These are phyloP conservation scores for Mya arenaria DNA, from an alignment of 1,140 invertebrate genomes.

Conservation along the genomic window DNA sequence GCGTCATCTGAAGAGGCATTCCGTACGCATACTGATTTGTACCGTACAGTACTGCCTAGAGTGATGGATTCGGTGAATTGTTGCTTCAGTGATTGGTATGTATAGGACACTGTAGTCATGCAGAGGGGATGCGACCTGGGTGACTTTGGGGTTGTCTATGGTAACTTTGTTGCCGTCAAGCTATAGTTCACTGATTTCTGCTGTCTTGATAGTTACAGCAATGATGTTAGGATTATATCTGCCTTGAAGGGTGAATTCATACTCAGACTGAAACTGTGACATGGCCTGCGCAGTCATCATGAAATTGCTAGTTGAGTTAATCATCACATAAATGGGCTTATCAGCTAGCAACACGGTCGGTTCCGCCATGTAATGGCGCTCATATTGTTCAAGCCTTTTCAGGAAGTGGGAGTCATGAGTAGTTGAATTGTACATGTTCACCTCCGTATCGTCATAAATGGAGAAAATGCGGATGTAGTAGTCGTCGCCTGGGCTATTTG, in stretches of 20 bases:
- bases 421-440: not conserved
- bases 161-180: slow-evolving; percentile 2
- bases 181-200: not conserved
- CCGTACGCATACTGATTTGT: not conserved
- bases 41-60: not conserved
- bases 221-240: not conserved
- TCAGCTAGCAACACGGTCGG: not conserved
- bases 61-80: not conserved
- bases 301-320: not conserved
- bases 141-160: not conserved
- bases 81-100: not conserved
- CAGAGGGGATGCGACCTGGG: not conserved
- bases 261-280: not conserved
- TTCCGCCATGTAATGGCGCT: not conserved
- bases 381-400: not conserved
- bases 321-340: slow-evolving; percentile 8
- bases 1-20: not conserved
- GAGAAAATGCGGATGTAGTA: slow-evolving; percentile 12
- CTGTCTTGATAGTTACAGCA: slow-evolving; percentile 1
- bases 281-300: slow-evolving; percentile 9
- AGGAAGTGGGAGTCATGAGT: not conserved
- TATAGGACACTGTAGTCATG: slow-evolving; percentile 1
- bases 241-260: not conserved
- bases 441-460: not conserved
- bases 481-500: not conserved